These are phyloP conservation scores for Pseudomyrmex concolor DNA, from an alignment of 1,140 invertebrate species.

Conservation along the genomic window DNA sequence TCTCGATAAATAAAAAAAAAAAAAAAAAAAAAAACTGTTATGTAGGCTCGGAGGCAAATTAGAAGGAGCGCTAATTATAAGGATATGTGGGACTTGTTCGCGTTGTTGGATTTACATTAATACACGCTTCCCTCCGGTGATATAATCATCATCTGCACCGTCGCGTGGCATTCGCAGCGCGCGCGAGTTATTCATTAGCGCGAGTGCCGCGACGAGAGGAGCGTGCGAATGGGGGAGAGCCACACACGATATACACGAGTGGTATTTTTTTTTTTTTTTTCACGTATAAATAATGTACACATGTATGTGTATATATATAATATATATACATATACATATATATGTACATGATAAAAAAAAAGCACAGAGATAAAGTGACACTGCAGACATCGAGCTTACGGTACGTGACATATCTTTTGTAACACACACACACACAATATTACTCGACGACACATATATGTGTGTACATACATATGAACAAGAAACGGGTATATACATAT, in stretches of 20 bases:
- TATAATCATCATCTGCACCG: constrained; percentile 30
- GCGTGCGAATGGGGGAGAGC: constrained; percentile 34
- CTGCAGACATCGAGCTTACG: constrained; percentile 81
- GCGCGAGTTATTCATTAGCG: constrained; percentile 29
- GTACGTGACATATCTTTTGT: constrained; percentile 72
- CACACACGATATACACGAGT: constrained; percentile 43
- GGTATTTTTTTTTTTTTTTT: constrained; percentile 1
- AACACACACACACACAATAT: constrained; percentile 71
- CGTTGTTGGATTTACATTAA: constrained; percentile 39
- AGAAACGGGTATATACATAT: neutral
- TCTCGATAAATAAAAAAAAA: neutral
- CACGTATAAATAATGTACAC: constrained; percentile 54
- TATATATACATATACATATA: constrained; percentile 23
- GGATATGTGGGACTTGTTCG: constrained; percentile 38
- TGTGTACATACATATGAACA: constrained; percentile 29
- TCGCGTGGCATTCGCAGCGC: constrained; percentile 23
- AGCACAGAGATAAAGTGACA: constrained; percentile 76
- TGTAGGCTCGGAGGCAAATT: constrained; percentile 26
- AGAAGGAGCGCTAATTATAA: constrained; percentile 46
- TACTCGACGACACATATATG: constrained; percentile 64
- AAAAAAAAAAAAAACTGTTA: constrained; percentile 61
- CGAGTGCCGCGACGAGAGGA: constrained; percentile 21
- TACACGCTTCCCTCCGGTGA: constrained; percentile 14
- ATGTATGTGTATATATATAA: constrained; percentile 9
- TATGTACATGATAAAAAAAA: constrained; percentile 60